Evolutionary conservation across 2,888 invertebrate species (phyloP).

Genomic region (Pachycephus smyrnensis): DNA sequence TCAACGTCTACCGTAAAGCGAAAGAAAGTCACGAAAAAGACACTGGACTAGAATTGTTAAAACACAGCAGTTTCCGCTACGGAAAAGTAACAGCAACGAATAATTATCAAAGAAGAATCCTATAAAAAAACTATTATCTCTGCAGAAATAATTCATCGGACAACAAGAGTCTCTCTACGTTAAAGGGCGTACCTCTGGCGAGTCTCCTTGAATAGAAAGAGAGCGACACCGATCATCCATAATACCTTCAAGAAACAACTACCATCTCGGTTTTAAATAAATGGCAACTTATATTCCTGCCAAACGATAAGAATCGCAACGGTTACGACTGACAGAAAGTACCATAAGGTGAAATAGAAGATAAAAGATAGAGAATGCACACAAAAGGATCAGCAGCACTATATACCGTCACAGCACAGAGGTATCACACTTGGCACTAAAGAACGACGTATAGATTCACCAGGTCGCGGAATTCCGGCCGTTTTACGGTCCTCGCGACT

Average conservation of each 20-base stretch:
- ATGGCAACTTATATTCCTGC: background rate
- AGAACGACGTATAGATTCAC: background rate
- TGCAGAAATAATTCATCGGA: background rate
- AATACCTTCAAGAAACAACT: background rate
- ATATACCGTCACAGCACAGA: slow-evolving; percentile 3
- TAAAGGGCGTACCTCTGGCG: background rate
- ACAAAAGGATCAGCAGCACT: slow-evolving; percentile 1
- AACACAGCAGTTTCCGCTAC: background rate
- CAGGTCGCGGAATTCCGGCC: background rate
- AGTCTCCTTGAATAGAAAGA: background rate
- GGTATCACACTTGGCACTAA: slow-evolving; percentile 1
- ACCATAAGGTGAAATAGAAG: background rate
- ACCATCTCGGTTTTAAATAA: background rate
- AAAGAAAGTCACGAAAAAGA: background rate
- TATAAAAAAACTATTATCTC: background rate
- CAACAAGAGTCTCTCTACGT: background rate
- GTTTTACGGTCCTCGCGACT: background rate
- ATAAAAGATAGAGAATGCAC: background rate
- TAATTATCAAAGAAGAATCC: background rate
- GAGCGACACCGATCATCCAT: background rate
- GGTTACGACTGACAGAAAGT: background rate
- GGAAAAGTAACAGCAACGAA: background rate
- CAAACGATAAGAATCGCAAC: background rate
- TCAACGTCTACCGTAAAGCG: background rate
- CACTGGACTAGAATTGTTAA: background rate